Base-by-base conservation (phyloP, 2,797 vertebrate species). In the Sebastes steindachneri region DNA sequence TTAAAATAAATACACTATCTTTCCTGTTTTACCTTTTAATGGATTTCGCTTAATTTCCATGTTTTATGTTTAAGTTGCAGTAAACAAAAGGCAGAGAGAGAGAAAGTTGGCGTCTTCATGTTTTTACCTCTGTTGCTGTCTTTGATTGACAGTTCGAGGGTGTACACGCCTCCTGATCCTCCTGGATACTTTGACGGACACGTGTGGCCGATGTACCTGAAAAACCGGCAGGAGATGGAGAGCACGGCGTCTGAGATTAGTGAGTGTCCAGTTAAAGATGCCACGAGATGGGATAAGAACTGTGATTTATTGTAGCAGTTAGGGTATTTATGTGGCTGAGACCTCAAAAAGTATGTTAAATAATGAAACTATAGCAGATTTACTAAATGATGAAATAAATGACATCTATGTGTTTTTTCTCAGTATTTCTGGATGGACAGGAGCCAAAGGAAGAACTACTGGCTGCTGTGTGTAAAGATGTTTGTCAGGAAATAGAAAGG, bases 131-230 rank as follows among this genome's bases (percentile, higher is more conserved):
- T 23, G 28, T 31, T 73, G 5, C 29, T 59, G 10, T 81, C 19
- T 87, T 64, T 88, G 31, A 83, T 60, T 67, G 64, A 72, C 81
- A 99, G 98, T 86, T 96, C 82, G 10, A 96, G 97, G 76, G 88
- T 96, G 21, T 99, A 99, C 88, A 84, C 86, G 1, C 97, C 98
- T 77, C 97, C 98, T 53, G 98, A 99, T 83, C 92, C 96, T 19
- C 96, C 96, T 0, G 97, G 96, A 3, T 98, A 97, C 86, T 99
- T 99, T 68, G 97, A 99, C 26, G 94, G 96, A 91, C 94, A 99
- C 0, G 97, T 99, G 85, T 99, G 98, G 98, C 98, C 97, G 48
- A 99, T 98, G 97, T 98, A 98, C 91, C 86, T 97, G 63, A 97
- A 96, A 88, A 96, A 98, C 83, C 96, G 93, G 59, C 85, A 67